phyloP scores from a whole-genome alignment of 1,140 invertebrate genomes.

The Octopus sinensis region DNA sequence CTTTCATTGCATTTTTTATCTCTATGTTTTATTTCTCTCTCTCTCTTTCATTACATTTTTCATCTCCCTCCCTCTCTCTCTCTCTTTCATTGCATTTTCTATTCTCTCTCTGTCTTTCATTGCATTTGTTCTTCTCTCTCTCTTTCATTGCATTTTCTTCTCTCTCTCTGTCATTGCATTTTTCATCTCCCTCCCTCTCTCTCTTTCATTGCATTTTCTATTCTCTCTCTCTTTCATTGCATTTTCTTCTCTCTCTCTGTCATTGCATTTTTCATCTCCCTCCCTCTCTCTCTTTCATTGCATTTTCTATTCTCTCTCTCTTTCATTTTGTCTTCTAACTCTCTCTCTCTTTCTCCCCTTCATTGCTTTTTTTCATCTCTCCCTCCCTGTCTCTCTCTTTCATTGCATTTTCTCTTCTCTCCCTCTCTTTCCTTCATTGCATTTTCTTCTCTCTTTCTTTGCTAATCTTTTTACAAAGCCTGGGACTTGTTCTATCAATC shows the following conservation, averaged over 20 bases:
- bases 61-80: background rate
- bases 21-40: conserved; percentile 2
- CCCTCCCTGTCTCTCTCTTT: background rate
- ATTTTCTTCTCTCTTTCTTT: background rate
- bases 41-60: background rate
- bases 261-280: too few species aligned
- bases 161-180: too few species aligned
- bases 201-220: background rate
- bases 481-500: too few species aligned
- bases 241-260: background rate
- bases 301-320: conserved; percentile 15
- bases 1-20: conserved; percentile 8
- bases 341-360: background rate
- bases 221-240: background rate
- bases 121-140: too few species aligned
- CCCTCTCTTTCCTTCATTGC: background rate
- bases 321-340: background rate
- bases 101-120: background rate
- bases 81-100: background rate
- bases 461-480: background rate
- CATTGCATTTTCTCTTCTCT: background rate
- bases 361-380: background rate
- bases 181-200: background rate
- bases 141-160: background rate
- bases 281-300: background rate